Base-by-base conservation (phyloP, 2,113 vertebrate species). In the Oryzias melastigma region DNA sequence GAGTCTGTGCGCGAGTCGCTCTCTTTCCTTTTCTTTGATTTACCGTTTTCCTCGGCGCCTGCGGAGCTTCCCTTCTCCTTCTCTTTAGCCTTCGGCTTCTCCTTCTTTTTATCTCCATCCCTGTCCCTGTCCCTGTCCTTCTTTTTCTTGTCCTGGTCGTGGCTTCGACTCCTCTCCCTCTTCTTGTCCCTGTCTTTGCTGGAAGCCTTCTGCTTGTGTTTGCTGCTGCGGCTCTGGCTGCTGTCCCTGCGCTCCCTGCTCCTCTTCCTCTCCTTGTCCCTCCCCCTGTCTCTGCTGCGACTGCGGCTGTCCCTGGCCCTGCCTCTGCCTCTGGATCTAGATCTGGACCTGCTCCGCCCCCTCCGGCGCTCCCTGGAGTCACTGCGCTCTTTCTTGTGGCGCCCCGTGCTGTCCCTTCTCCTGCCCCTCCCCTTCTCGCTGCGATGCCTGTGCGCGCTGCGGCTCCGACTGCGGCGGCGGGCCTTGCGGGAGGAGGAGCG, bases 71-170 rank as follows among this genome's bases (percentile, higher is more conserved):
- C 83, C 44, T 87, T 86, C 44, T 95, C 94, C 81, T 92, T 96
- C 48, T 94, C 93, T 79, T 92, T 95, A 79, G 92, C 67, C 56
- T 94, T 93, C 58, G 90, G 92, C 86, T 93, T 96, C 65, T 95
- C 96, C 62, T 92, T 96, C 74, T 96, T 94, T 77, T 90, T 95
- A 55, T 95, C 89, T 0, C 52, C 50, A 2, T 89, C 95, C 63
- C 89, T 95, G 22, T 96, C 95, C 71, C 89, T 92, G 43, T 95
- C 92, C 74, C 89, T 93, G 43, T 94, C 96, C 84, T 94, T 97
- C 67, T 93, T 96, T 68, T 95, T 94, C 79, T 93, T 95, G 65
- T 96, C 94, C 75, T 95, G 96, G 64, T 93, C 95, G 25, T 94
- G 93, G 7, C 90, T 89, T 67, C 93, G 94, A 84, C 95, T 91